These are phyloP conservation scores for Biston betularia DNA, from an alignment of 2,888 invertebrate genomes.

Conservation along the genomic window DNA sequence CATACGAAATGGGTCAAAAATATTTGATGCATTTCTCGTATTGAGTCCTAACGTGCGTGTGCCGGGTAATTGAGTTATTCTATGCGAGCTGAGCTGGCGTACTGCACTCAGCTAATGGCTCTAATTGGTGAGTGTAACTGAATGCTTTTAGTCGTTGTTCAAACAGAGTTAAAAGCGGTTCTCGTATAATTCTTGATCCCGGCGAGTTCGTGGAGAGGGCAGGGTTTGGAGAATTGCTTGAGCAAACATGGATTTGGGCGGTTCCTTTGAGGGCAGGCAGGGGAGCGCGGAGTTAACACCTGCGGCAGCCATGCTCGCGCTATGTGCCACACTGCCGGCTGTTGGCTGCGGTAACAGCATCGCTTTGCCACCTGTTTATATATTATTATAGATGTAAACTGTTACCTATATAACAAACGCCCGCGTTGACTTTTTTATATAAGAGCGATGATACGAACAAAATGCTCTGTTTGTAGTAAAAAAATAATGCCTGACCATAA, in stretches of 20 bases:
- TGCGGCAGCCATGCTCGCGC: conserved; percentile 72
- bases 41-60: conserved; percentile 68
- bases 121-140: conserved; percentile 64
- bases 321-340: conserved; percentile 59
- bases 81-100: conserved; percentile 46
- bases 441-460: too few species aligned
- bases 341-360: conserved; percentile 60
- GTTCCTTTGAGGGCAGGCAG: conserved; percentile 73
- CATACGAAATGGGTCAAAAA: conserved; percentile 77
- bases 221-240: conserved; percentile 63
- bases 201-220: conserved; percentile 57
- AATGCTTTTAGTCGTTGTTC: conserved; percentile 72
- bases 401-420: conserved; percentile 22
- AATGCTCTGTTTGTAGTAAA: too few species aligned
- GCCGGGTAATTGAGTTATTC: conserved; percentile 77
- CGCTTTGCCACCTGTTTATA: conserved; percentile 64
- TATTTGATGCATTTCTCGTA: conserved; percentile 82
- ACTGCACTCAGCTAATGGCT: conserved; percentile 40
- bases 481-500: too few species aligned
- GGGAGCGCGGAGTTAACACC: conserved; percentile 75
- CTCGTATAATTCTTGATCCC: conserved; percentile 61
- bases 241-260: conserved; percentile 81
- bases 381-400: conserved; percentile 13
- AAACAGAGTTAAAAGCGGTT: conserved; percentile 65
- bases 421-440: not conserved